Conservation (phyloP, 2,888 invertebrate species). For the Pyrgus malvae region DNA sequence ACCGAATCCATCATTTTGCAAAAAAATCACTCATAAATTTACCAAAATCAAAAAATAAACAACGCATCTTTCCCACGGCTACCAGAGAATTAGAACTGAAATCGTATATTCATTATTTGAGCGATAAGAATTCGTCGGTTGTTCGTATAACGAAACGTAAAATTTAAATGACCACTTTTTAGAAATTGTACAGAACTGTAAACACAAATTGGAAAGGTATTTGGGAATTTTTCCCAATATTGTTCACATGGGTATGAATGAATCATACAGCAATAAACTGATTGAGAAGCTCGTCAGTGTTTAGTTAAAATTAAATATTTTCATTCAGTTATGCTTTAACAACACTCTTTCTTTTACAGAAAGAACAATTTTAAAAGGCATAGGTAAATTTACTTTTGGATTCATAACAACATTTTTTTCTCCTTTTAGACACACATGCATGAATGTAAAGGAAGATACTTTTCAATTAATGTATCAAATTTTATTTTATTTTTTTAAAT, state of each 20-base stretch:
- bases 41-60: conserved; percentile 49
- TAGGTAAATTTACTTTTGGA: too few relatives aligned
- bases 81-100: conserved; percentile 39
- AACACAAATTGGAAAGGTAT: conserved; percentile 10
- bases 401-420: too few relatives aligned
- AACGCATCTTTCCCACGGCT: conserved; percentile 61
- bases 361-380: too few relatives aligned
- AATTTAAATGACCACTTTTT: conserved; percentile 19
- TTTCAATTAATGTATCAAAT: too few relatives aligned
- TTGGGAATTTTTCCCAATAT: conserved; percentile 11
- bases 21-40: conserved; percentile 51
- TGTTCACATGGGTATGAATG: conserved; percentile 12
- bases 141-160: conserved; percentile 26
- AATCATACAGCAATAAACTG: conserved; percentile 7
- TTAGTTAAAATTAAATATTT: not conserved
- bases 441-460: too few relatives aligned
- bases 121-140: conserved; percentile 40
- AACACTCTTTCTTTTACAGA: too few relatives aligned
- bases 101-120: conserved; percentile 33
- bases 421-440: too few relatives aligned
- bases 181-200: conserved; percentile 16
- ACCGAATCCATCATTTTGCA: conserved; percentile 55
- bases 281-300: conserved; percentile 5
- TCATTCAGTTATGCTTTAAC: conserved; percentile 1
- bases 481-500: too few relatives aligned